These are phyloP conservation scores for Geotrupes spiniger DNA, from an alignment of 2,888 invertebrate genomes.

Conservation along the genomic window DNA sequence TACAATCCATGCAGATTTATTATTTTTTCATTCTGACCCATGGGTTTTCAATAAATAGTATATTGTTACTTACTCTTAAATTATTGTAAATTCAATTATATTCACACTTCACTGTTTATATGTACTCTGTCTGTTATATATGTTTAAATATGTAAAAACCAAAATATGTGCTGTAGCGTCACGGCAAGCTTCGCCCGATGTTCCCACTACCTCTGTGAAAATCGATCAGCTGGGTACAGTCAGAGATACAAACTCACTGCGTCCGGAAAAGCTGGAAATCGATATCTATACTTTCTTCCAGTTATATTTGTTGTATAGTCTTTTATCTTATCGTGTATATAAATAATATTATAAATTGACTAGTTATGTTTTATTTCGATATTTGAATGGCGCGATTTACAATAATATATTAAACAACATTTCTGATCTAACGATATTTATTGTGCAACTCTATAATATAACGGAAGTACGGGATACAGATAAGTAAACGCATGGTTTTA, in stretches of 20 bases:
- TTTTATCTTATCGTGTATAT: too few species aligned
- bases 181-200: conserved; percentile 13
- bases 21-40: too few species aligned
- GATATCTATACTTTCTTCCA: conserved; percentile 14
- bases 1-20: too few species aligned
- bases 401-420: too few species aligned
- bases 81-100: not conserved
- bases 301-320: not conserved
- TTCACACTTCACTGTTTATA: conserved; percentile 2
- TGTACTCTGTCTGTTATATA: not conserved
- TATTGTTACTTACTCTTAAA: conserved; percentile 10
- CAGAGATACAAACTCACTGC: conserved; percentile 11
- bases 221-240: conserved; percentile 22
- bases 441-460: too few species aligned
- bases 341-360: too few species aligned
- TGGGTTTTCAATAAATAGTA: too few species aligned
- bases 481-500: too few species aligned
- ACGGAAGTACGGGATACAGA: too few species aligned
- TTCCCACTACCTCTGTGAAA: conserved; percentile 21
- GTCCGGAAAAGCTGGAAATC: conserved; percentile 10
- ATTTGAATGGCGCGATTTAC: too few species aligned
- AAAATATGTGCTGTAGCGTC: conserved; percentile 11
- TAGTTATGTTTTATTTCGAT: too few species aligned
- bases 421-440: too few species aligned
- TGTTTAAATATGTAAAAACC: conserved; percentile 14